Percentiles rank a stretch among this genome's conserved stretches.
Conservation (phyloP, 2,113 vertebrate genomes). For the Phainopepla nitens region DNA sequence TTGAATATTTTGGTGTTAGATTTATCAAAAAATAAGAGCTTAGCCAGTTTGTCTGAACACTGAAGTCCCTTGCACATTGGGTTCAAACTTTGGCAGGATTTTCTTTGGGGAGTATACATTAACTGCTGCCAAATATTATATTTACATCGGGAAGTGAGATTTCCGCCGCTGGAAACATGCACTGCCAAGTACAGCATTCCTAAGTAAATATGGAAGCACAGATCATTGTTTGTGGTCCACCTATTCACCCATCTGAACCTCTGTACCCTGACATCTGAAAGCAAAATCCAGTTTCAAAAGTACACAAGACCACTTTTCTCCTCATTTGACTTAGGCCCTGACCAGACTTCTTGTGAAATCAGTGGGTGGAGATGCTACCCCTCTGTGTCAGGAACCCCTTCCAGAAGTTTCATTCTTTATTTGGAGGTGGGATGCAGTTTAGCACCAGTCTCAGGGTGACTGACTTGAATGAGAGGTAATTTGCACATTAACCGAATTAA, state of each 20-base stretch:
- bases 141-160: slow-evolving; percentile 68
- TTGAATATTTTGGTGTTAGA: not conserved
- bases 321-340: not conserved
- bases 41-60: not conserved
- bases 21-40: not conserved
- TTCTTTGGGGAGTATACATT: not conserved
- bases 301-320: not conserved
- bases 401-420: not conserved
- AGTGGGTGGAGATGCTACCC: not conserved
- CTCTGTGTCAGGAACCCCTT: not conserved
- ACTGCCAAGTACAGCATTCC: slow-evolving; percentile 72
- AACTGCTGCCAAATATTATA: slow-evolving; percentile 45
- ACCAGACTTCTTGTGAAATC: not conserved
- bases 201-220: slow-evolving; percentile 62
- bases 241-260: not conserved
- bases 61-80: not conserved
- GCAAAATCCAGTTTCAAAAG: not conserved
- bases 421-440: not conserved
- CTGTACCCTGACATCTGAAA: not conserved
- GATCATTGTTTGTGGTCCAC: slow-evolving; percentile 63
- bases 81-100: not conserved
- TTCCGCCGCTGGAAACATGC: slow-evolving; percentile 61
- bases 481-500: not conserved
- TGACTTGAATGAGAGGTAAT: not conserved
- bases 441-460: not conserved